Evolutionary conservation across 1,140 invertebrate genomes (phyloP), one percentile per base, ranked within the genome.

Genomic region (Ceratosolen solmsi): DNA sequence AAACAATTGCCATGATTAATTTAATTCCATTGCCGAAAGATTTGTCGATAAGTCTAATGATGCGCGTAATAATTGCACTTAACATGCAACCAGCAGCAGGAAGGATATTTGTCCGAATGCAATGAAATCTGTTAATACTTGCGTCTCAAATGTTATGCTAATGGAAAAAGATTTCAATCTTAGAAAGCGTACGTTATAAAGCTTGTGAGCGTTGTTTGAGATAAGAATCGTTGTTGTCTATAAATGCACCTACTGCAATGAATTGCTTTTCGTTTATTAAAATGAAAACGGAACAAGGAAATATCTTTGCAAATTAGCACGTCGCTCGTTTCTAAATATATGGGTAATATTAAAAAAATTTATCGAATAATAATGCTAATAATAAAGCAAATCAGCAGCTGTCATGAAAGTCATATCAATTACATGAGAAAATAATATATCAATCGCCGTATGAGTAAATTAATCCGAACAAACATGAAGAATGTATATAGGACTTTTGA

Each of bases 101-200:
- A 58, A 54, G 9, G 5, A 7, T n/a, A 38, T 75, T 75, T 60
- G 72, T 20, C 30, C 41, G 22, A 58, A 60, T 74, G 4, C 60
- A 60, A 74, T 20, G 27, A 51, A 51, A 72, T 41, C 0, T 49
- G 15, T 17, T 17, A 36, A 46, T n/a, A 33, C 46, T 17, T 56
- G 2, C 9, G 54, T n/a, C 49, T 56, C 20, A 33, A 73, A 17
- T 15, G 4, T 72, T 38, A 36, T 74, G 51, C n/a, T 36, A 73
- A 73, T 54, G 5, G 17, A 22, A 36, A 58, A 73, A 74, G 36
- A 41, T 75, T 75, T 60, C 5, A 38, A 75, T 75, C 22, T 75
- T 41, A 74, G 73, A 75, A 60, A 75, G 51, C 5, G 2, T 27
- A 60, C 22, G 13, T 56, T 51, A 51, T 51, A 41, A 5, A 70